Evolutionary conservation across 2,888 invertebrate genomes (phyloP).

Genomic region (Phymatocera aterrima): DNA sequence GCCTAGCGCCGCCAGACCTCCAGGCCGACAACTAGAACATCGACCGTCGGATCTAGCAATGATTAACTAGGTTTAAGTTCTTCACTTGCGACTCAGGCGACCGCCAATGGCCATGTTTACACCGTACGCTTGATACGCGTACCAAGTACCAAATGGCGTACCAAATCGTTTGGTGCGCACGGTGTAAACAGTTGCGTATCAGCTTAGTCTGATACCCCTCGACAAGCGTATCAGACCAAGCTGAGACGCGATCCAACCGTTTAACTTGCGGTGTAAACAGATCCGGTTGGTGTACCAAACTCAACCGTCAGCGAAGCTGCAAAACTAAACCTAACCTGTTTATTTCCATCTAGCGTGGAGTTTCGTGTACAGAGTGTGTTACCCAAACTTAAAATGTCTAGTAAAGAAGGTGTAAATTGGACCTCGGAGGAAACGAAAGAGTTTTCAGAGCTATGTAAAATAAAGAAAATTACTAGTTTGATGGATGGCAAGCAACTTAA

Average conservation of each 20-base stretch:
- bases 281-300: background rate
- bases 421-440: background rate
- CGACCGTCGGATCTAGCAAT: too few relatives aligned
- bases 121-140: background rate
- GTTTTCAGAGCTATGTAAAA: background rate
- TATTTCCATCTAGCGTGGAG: too few relatives aligned
- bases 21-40: too few relatives aligned
- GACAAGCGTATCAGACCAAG: background rate
- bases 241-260: background rate
- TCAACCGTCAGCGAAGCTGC: background rate
- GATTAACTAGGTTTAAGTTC: too few relatives aligned
- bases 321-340: background rate
- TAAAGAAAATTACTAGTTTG: background rate
- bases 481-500: slow-evolving; percentile 19
- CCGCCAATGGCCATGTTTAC: background rate
- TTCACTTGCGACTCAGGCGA: too few relatives aligned
- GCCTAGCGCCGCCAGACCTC: too few relatives aligned
- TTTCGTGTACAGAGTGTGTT: too few relatives aligned
- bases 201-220: background rate
- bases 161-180: background rate
- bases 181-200: background rate
- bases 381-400: background rate
- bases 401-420: background rate
- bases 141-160: background rate
- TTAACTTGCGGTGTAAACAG: background rate